Conservation (phyloP, 2,797 vertebrate species). For the Helicolenus hilgendorfi region DNA sequence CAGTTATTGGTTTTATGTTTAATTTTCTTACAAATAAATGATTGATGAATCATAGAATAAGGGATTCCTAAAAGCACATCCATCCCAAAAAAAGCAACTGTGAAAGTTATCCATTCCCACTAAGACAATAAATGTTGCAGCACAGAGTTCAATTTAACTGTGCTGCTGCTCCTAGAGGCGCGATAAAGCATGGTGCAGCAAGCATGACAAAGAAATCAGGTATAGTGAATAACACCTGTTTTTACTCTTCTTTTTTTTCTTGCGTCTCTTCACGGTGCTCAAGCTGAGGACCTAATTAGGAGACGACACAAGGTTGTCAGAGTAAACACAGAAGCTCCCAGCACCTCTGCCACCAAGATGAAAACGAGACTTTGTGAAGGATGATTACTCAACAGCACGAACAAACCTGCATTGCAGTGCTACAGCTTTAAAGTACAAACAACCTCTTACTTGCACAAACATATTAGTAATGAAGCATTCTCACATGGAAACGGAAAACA, state of each 20-base stretch:
- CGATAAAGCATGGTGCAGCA: background rate
- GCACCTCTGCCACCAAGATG: slow-evolving; percentile 7
- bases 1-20: background rate
- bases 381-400: slow-evolving; percentile 1
- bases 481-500: background rate
- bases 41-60: background rate
- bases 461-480: background rate
- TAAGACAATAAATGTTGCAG: background rate
- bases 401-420: background rate
- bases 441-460: background rate
- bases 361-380: slow-evolving; percentile 19
- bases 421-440: slow-evolving; percentile 4
- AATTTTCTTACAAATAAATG: background rate
- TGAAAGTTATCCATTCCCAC: background rate
- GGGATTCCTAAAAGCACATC: background rate
- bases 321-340: slow-evolving; percentile 30
- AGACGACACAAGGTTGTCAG: slow-evolving; percentile 28
- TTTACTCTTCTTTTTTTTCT: background rate
- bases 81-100: background rate
- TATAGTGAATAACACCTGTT: slow-evolving; percentile 34
- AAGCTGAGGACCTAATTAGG: slow-evolving; percentile 59
- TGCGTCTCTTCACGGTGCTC: slow-evolving; percentile 16
- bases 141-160: slow-evolving; percentile 1
- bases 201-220: slow-evolving; percentile 31
- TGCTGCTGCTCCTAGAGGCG: background rate